Evolutionary conservation across 2,888 invertebrate species (phyloP).

Genomic region (Pardosa pseudoannulata): DNA sequence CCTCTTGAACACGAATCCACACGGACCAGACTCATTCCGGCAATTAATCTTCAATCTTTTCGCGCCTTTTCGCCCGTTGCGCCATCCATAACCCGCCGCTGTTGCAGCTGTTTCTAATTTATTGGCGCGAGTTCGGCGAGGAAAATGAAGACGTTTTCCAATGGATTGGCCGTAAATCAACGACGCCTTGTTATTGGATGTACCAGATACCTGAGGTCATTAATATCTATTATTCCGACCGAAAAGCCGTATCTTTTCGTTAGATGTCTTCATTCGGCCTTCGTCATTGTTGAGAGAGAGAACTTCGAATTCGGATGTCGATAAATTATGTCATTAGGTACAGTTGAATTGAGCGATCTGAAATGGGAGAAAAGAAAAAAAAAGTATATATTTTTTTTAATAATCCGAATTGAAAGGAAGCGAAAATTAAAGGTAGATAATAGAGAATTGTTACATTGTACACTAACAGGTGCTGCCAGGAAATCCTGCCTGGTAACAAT

Average conservation of each 20-base stretch:
- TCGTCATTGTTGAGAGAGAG: conserved; percentile 6
- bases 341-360: not conserved
- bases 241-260: conserved; percentile 12
- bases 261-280: conserved; percentile 20
- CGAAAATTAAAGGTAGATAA: not conserved
- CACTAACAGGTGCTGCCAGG: not conserved
- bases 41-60: conserved; percentile 13
- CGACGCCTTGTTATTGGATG: conserved; percentile 22
- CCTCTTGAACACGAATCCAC: not conserved
- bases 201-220: conserved; percentile 26
- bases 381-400: not conserved
- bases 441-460: not conserved
- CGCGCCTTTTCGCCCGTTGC: conserved; percentile 2
- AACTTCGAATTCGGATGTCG: not conserved
- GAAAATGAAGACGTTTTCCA: conserved; percentile 18
- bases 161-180: conserved; percentile 25
- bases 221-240: conserved; percentile 25
- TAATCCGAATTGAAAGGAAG: not conserved
- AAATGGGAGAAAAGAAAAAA: not conserved
- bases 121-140: not conserved
- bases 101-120: conserved; percentile 25
- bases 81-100: not conserved
- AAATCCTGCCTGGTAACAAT: not conserved
- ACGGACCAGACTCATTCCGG: not conserved
- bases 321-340: conserved; percentile 19